Conservation (phyloP, 2,888 invertebrate genomes). For the Drosophila multiciliata region DNA sequence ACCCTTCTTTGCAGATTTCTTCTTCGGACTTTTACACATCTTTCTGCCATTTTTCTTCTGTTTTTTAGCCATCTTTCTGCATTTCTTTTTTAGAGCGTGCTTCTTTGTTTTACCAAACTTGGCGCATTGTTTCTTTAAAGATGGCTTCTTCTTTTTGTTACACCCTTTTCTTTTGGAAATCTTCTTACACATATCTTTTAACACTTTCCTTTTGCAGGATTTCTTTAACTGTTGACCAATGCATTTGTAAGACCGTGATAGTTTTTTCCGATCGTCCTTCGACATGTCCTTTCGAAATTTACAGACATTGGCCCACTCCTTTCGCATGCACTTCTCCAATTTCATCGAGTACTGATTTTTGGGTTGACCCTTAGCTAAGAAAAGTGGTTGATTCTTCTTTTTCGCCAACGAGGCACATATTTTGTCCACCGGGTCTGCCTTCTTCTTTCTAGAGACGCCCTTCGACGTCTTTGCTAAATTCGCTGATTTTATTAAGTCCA, state of each 20-base stretch:
- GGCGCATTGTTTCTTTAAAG: background rate
- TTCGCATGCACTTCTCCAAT: constrained; percentile 34
- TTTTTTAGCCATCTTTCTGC: background rate
- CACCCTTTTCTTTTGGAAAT: too few species aligned
- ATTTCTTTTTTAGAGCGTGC: background rate
- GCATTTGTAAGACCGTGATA: constrained; percentile 18
- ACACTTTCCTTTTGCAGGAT: constrained; percentile 21
- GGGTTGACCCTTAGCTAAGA: background rate
- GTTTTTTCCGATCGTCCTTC: constrained; percentile 3
- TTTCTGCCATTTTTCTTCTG: background rate
- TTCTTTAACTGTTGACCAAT: constrained; percentile 9
- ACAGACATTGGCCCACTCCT: constrained; percentile 31
- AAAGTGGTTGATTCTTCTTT: background rate
- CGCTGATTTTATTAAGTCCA: too few species aligned
- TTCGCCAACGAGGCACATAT: background rate
- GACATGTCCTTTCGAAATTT: constrained; percentile 3
- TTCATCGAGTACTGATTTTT: constrained; percentile 18
- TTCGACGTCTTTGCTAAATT: too few species aligned
- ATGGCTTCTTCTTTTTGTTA: background rate
- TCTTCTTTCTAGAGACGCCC: background rate
- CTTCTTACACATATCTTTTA: constrained; percentile 17
- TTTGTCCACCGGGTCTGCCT: background rate
- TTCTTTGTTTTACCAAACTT: background rate
- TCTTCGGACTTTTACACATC: background rate
- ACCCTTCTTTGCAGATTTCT: background rate